phyloP scores from a whole-genome alignment of 2,888 invertebrate genomes.

The Dryomyza anilis region DNA sequence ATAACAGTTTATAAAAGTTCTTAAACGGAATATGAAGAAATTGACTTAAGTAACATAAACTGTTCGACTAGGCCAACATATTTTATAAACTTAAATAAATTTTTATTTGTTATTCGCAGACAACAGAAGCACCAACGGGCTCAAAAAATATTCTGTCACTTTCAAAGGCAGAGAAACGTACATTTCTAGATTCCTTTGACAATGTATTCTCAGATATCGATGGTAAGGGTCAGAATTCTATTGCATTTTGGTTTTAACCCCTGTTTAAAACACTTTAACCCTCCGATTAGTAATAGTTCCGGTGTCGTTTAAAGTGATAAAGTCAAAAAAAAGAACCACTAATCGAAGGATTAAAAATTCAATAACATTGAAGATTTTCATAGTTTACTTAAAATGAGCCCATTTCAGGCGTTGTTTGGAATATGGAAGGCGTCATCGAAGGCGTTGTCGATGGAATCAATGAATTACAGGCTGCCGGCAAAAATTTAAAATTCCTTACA shows the following conservation, averaged over 20 bases:
- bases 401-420: slow-evolving; percentile 63
- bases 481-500: slow-evolving; percentile 58
- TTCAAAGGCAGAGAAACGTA: slow-evolving; percentile 47
- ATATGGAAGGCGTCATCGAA: slow-evolving; percentile 46
- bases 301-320: too few relatives aligned
- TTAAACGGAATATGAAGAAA: too few relatives aligned
- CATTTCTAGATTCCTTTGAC: slow-evolving; percentile 64
- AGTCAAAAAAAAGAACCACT: too few relatives aligned
- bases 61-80: too few relatives aligned
- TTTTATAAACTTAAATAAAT: too few relatives aligned
- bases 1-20: too few relatives aligned
- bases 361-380: background rate
- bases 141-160: slow-evolving; percentile 48
- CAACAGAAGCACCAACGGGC: slow-evolving; percentile 9
- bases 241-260: too few relatives aligned
- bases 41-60: too few relatives aligned
- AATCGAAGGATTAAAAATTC: background rate
- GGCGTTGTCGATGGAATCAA: slow-evolving; percentile 51
- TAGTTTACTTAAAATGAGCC: slow-evolving; percentile 1
- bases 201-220: slow-evolving; percentile 67
- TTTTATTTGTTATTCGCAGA: background rate
- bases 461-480: slow-evolving; percentile 57
- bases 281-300: too few relatives aligned
- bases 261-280: too few relatives aligned
- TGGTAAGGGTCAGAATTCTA: slow-evolving; percentile 63